Conservation (phyloP, 2,113 vertebrate genomes). For the Reinhardtius hippoglossoides region DNA sequence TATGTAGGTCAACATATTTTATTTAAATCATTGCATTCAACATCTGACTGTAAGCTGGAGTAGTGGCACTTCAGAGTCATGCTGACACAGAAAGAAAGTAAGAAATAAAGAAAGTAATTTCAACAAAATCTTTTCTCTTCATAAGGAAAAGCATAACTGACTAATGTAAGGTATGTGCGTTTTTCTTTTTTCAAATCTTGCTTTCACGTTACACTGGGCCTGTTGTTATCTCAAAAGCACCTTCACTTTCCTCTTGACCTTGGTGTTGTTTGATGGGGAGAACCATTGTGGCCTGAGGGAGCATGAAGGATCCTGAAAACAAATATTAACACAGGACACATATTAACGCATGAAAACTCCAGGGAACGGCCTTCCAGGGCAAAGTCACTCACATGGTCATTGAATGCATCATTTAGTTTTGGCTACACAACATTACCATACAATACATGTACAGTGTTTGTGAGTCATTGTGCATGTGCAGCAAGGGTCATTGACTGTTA, state of each 20-base stretch:
- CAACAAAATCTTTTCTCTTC: not conserved
- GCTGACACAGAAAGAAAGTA: not conserved
- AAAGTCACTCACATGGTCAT: slow-evolving; percentile 35
- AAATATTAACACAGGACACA: slow-evolving; percentile 58
- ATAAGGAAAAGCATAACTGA: too few species aligned
- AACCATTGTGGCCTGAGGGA: slow-evolving; percentile 4
- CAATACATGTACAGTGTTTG: not conserved
- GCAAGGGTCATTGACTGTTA: slow-evolving; percentile 10
- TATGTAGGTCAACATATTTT: not conserved
- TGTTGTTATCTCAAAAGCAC: slow-evolving; percentile 5
- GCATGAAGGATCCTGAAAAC: slow-evolving; percentile 29
- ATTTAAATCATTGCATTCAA: not conserved
- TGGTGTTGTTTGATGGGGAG: slow-evolving; percentile 9
- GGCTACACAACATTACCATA: not conserved
- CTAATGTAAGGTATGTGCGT: too few species aligned
- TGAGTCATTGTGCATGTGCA: slow-evolving; percentile 6
- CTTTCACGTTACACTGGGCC: not conserved
- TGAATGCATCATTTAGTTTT: slow-evolving; percentile 37
- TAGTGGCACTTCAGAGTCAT: not conserved
- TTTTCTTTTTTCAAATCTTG: not conserved
- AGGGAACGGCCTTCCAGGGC: slow-evolving; percentile 11
- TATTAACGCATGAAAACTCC: slow-evolving; percentile 19
- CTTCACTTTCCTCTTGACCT: slow-evolving; percentile 34
- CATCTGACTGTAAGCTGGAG: not conserved
- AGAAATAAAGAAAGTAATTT: not conserved